phyloP scores from a whole-genome alignment of 92 coral and sea anemone species.

The Zoanthus gigantus region DNA sequence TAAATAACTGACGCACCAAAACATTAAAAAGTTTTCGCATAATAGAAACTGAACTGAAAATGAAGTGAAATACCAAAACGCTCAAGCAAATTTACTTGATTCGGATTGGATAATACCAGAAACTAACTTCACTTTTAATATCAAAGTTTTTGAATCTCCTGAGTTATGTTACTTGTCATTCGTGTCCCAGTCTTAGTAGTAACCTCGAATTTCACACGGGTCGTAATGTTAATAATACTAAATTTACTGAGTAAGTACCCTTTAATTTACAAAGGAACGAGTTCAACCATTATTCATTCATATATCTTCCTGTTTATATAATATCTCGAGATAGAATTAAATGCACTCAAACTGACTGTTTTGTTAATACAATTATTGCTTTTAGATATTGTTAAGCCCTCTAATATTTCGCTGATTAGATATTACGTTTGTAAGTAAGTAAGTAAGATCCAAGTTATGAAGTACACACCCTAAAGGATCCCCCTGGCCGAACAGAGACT shows the following conservation, averaged over 20 bases:
- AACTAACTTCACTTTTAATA: no score
- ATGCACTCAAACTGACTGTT: no score
- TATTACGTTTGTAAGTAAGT: no score
- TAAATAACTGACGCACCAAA: not conserved
- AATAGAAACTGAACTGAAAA: not conserved
- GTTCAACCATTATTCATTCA: not conserved
- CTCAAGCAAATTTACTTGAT: no score
- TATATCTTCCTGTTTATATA: not conserved
- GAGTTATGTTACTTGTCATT: no score
- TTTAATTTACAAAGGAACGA: not conserved
- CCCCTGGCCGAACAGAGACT: slow-evolving; percentile 83
- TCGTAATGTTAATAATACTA: not conserved
- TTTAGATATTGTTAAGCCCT: not conserved
- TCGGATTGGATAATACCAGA: no score
- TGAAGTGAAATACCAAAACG: not conserved
- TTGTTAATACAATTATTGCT: no score
- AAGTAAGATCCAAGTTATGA: not conserved
- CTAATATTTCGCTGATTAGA: not conserved
- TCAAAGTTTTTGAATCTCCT: no score
- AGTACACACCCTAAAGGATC: slow-evolving; percentile 82
- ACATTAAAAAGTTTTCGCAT: no score
- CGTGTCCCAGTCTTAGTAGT: no score
- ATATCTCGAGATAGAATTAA: not conserved
- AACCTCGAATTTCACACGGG: no score
- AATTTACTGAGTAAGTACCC: not conserved